Conservation (phyloP, 2,888 invertebrate genomes). For the Lysandra coridon region DNA sequence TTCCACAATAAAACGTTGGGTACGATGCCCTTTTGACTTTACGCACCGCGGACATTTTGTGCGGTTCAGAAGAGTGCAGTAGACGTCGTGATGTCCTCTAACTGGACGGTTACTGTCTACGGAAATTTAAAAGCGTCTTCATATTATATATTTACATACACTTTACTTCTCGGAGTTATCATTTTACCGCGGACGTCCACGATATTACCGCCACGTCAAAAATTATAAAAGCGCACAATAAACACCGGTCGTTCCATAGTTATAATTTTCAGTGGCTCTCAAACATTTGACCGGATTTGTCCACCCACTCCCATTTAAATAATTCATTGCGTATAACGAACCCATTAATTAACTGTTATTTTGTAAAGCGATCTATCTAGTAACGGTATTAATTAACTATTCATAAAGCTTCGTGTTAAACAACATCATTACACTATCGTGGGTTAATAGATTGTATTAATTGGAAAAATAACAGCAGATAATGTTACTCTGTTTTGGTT, state of each 20-base stretch:
- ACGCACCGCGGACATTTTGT: too few relatives aligned
- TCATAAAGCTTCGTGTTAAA: constrained; percentile 11
- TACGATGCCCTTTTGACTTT: too few relatives aligned
- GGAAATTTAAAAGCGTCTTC: too few relatives aligned
- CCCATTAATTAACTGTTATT: constrained; percentile 14
- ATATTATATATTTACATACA: too few relatives aligned
- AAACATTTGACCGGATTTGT: background rate
- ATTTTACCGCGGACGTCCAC: too few relatives aligned
- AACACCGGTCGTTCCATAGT: background rate
- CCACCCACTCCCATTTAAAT: constrained; percentile 1
- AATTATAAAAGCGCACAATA: too few relatives aligned
- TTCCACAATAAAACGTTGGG: too few relatives aligned
- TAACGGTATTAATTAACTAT: constrained; percentile 2
- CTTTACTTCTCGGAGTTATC: too few relatives aligned
- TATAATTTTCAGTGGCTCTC: background rate
- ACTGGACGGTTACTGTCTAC: too few relatives aligned
- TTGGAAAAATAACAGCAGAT: constrained; percentile 1
- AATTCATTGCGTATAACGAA: background rate
- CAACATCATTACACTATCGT: background rate
- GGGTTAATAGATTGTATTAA: background rate
- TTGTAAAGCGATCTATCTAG: background rate
- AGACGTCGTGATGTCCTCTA: too few relatives aligned
- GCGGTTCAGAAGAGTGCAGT: too few relatives aligned
- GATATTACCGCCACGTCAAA: too few relatives aligned
- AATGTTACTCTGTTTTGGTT: background rate